These are phyloP conservation scores for Coelinius sp. DNA, from an alignment of 2,888 invertebrate genomes.

Conservation along the genomic window DNA sequence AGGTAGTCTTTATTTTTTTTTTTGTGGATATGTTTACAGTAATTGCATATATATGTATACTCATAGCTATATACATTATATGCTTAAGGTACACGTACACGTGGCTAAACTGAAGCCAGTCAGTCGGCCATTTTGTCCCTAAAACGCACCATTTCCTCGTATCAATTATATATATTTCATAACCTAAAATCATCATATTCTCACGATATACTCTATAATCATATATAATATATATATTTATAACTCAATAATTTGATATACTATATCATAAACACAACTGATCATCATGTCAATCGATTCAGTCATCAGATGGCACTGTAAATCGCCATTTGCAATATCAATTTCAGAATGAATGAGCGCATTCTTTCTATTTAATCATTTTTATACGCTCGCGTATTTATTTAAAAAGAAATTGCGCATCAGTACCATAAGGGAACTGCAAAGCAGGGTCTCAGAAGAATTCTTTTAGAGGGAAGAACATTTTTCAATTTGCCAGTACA, in stretches of 20 bases:
- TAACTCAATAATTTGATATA: slow-evolving; percentile 61
- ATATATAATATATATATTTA: slow-evolving; percentile 48
- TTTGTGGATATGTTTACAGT: slow-evolving; percentile 38
- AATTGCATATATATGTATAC: slow-evolving; percentile 36
- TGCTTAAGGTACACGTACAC: slow-evolving; percentile 41
- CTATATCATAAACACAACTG: slow-evolving; percentile 68
- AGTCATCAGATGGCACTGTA: slow-evolving; percentile 36
- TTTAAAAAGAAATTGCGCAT: background rate
- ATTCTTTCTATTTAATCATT: slow-evolving; percentile 11
- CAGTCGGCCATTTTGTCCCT: slow-evolving; percentile 31
- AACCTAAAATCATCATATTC: slow-evolving; percentile 5
- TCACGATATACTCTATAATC: slow-evolving; percentile 33
- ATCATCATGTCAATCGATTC: slow-evolving; percentile 55
- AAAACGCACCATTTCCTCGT: background rate
- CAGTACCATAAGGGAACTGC: slow-evolving; percentile 23
- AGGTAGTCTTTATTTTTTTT: slow-evolving; percentile 43
- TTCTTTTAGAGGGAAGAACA: slow-evolving; percentile 50
- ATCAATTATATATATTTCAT: slow-evolving; percentile 27
- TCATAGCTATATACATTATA: slow-evolving; percentile 41
- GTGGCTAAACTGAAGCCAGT: slow-evolving; percentile 38
- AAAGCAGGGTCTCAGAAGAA: background rate
- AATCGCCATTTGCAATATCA: background rate
- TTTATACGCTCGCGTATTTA: slow-evolving; percentile 6
- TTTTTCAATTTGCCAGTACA: slow-evolving; percentile 59
- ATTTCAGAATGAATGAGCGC: background rate